Evolutionary conservation across 2,888 invertebrate genomes (phyloP).

Genomic region (Microplitis deprimator): DNA sequence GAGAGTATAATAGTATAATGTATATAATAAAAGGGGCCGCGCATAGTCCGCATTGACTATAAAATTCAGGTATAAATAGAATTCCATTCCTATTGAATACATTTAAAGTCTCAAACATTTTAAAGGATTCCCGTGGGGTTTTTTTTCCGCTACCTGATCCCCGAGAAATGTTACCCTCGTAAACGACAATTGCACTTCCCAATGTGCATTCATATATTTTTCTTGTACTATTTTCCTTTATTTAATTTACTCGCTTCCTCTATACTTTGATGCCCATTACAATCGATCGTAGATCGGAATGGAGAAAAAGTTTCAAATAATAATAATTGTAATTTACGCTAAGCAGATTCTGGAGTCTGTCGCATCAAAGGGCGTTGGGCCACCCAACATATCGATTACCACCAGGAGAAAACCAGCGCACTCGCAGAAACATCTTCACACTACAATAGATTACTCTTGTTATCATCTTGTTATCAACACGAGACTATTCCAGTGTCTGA

Average conservation of each 20-base stretch:
- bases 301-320: not conserved
- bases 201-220: not conserved
- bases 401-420: not conserved
- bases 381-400: not conserved
- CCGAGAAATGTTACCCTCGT: not conserved
- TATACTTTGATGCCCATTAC: not conserved
- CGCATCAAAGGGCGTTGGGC: not conserved
- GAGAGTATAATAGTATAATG: not conserved
- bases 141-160: not conserved
- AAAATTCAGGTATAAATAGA: not conserved
- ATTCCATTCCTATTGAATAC: not conserved
- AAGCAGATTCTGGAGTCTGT: not conserved
- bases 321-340: not conserved
- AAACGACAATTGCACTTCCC: not conserved
- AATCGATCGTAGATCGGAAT: not conserved
- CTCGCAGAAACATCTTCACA: not conserved
- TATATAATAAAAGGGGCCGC: not conserved
- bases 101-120: not conserved
- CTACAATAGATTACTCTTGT: not conserved
- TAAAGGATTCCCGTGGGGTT: not conserved
- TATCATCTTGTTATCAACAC: not conserved
- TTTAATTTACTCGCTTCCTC: not conserved
- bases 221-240: not conserved
- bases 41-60: not conserved
- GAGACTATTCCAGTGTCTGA: not conserved